phyloP scores from a whole-genome alignment of 2,113 vertebrate species.

The Nycticebus coucang region DNA sequence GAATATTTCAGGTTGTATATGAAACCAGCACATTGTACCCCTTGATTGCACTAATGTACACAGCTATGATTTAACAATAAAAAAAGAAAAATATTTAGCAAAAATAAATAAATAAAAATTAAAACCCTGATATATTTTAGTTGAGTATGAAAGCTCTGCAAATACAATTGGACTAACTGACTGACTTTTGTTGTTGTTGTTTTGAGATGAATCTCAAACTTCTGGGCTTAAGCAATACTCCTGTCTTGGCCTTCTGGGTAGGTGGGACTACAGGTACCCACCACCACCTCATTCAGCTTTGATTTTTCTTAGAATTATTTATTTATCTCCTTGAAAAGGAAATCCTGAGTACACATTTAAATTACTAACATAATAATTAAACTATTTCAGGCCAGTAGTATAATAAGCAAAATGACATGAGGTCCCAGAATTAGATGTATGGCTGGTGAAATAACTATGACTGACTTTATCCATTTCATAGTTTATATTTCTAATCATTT shows the following conservation, averaged over 20 bases:
- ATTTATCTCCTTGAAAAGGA: background rate
- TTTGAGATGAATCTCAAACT: too few species aligned
- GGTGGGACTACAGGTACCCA: too few species aligned
- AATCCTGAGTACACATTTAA: background rate
- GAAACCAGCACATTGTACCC: too few species aligned
- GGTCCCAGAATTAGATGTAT: conserved; percentile 13
- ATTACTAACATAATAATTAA: background rate
- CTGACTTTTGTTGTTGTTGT: background rate
- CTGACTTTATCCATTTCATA: background rate
- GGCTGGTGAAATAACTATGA: background rate
- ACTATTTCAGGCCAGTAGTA: background rate
- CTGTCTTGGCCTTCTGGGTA: too few species aligned
- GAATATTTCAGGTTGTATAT: too few species aligned
- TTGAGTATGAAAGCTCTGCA: background rate
- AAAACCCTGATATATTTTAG: background rate
- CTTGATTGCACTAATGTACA: too few species aligned
- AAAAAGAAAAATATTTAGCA: too few species aligned
- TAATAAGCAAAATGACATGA: background rate
- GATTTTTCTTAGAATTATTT: too few species aligned
- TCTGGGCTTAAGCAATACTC: too few species aligned
- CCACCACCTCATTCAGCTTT: too few species aligned
- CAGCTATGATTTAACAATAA: too few species aligned
- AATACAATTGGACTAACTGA: background rate
- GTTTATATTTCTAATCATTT: background rate
- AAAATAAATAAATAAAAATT: too few species aligned